A percentile compares a stretch with the other conserved stretches of the same genome.
phyloP scores from a whole-genome alignment of 2,113 vertebrate genomes.

The Calidris pygmaea region DNA sequence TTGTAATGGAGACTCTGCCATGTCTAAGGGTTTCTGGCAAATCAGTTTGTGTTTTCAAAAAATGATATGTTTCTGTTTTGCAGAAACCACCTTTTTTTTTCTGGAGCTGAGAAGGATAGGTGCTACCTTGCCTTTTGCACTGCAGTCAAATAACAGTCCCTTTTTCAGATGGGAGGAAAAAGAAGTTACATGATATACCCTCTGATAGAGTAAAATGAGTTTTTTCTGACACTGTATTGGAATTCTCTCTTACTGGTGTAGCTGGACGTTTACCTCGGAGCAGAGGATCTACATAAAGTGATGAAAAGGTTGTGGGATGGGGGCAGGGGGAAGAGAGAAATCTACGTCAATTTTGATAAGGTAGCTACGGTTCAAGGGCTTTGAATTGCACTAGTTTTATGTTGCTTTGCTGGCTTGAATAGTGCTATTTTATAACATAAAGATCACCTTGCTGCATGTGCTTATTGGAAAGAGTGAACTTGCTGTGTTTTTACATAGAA shows the following conservation, averaged over 20 bases:
- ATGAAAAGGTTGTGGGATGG: background rate
- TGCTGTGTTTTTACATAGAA: background rate
- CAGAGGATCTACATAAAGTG: background rate
- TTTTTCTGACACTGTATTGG: too few species aligned
- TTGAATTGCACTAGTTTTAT: background rate
- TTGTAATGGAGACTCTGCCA: background rate
- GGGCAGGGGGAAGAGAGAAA: background rate
- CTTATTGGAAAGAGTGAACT: background rate
- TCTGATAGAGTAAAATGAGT: background rate
- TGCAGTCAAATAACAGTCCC: background rate
- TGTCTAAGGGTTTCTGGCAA: background rate
- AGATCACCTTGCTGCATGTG: background rate
- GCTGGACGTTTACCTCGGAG: background rate
- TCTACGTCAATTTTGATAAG: background rate
- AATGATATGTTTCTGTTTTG: background rate
- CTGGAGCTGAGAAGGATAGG: background rate
- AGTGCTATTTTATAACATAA: background rate
- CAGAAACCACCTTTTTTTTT: background rate
- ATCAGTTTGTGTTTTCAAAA: background rate
- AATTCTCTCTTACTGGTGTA: background rate
- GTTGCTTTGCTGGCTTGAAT: background rate
- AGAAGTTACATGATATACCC: background rate
- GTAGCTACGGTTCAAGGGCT: background rate
- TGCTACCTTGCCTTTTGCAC: background rate
- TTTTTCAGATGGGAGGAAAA: background rate